Evolutionary conservation across 2,888 invertebrate species (phyloP).

Genomic region (Cryptophagus acutangulus): DNA sequence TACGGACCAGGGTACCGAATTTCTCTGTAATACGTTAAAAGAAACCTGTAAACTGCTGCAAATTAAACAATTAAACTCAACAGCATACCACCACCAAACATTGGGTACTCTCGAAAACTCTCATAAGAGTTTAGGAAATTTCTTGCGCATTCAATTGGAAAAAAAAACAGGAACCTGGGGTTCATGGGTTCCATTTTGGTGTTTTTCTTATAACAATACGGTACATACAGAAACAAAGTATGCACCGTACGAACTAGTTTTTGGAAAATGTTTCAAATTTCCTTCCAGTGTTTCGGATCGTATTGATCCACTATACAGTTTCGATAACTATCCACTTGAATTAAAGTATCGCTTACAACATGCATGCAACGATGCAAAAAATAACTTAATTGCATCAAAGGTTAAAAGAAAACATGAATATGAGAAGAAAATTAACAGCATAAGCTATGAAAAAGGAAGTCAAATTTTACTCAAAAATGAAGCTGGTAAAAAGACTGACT

Average conservation of each 20-base stretch:
- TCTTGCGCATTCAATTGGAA: too few relatives aligned
- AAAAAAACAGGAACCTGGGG: too few relatives aligned
- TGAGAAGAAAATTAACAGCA: not conserved
- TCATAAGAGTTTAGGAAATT: too few relatives aligned
- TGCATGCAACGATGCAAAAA: conserved; percentile 13
- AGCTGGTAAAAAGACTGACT: not conserved
- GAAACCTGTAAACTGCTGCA: too few relatives aligned
- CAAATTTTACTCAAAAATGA: not conserved
- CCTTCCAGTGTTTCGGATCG: conserved; percentile 8
- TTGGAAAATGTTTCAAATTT: conserved; percentile 8
- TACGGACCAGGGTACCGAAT: too few relatives aligned
- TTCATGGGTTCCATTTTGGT: conserved; percentile 12
- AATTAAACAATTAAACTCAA: too few relatives aligned
- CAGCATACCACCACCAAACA: too few relatives aligned
- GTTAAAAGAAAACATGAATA: conserved; percentile 7
- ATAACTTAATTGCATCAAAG: conserved; percentile 14
- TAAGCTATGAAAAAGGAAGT: not conserved
- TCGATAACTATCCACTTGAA: conserved; percentile 15
- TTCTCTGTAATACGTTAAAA: too few relatives aligned
- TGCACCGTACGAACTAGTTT: conserved; percentile 10
- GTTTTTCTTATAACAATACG: conserved; percentile 12
- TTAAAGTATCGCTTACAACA: conserved; percentile 13
- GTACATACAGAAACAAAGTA: conserved; percentile 10
- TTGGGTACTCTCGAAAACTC: too few relatives aligned
- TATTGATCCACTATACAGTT: conserved; percentile 13